phyloP scores from a whole-genome alignment of 2,888 invertebrate species.

The Anthrax anthrax region DNA sequence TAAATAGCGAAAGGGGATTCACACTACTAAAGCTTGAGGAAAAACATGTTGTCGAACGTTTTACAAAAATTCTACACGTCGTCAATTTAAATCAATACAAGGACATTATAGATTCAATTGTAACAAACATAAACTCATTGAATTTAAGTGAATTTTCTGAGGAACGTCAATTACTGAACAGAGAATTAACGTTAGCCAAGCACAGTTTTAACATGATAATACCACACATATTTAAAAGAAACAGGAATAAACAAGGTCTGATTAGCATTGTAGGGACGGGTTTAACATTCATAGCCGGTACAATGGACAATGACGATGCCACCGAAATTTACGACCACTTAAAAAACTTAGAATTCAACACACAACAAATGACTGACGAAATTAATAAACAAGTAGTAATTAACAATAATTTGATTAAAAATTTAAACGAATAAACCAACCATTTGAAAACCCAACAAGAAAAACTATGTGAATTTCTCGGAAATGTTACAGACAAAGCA shows the following conservation, averaged over 20 bases:
- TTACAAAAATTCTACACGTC: no score
- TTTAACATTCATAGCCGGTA: not conserved
- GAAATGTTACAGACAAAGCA: not conserved
- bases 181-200: no score
- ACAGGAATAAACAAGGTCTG: not conserved
- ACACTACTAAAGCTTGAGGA: no score
- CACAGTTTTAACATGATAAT: no score
- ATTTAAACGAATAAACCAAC: not conserved
- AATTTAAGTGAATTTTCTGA: no score
- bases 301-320: not conserved
- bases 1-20: no score
- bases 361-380: not conserved
- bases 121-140: no score
- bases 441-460: not conserved
- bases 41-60: no score
- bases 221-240: no score
- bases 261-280: slow-evolving; percentile 1
- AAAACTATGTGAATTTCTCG: not conserved
- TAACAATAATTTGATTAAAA: not conserved
- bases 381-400: not conserved
- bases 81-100: no score
- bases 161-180: no score
- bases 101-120: no score
- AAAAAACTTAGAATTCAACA: not conserved
- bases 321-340: not conserved